These are phyloP conservation scores for Centruroides sculpturatus DNA, from an alignment of 1,140 invertebrate species.

Conservation along the genomic window DNA sequence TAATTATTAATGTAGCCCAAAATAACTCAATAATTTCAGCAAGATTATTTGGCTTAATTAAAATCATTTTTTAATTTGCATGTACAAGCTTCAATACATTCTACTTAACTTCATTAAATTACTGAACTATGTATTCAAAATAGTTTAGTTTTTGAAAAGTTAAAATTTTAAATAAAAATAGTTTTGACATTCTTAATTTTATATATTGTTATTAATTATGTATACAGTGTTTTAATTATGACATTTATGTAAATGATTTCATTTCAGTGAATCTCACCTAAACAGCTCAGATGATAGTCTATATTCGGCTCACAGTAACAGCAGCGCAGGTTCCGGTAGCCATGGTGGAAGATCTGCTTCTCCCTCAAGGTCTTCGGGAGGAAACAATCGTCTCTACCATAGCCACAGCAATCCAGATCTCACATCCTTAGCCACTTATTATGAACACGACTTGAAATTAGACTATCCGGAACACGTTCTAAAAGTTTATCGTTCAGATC, in stretches of 20 bases:
- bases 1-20: too few species aligned
- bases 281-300: constrained; percentile 20
- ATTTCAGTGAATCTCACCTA: constrained; percentile 17
- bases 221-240: neutral
- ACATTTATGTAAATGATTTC: neutral
- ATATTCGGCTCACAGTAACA: constrained; percentile 17
- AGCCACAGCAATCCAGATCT: constrained; percentile 86
- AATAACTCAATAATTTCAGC: too few species aligned
- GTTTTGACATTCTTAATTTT: neutral
- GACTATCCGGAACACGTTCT: constrained; percentile 95
- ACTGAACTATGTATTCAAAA: too few species aligned
- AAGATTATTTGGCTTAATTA: too few species aligned
- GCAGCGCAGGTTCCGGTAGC: constrained; percentile 18
- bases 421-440: constrained; percentile 20
- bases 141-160: neutral
- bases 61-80: too few species aligned
- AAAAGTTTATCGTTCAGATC: constrained; percentile 81
- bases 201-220: neutral
- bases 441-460: constrained; percentile 41
- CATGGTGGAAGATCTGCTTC: constrained; percentile 28
- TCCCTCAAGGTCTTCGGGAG: constrained; percentile 19
- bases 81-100: too few species aligned
- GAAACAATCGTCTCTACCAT: constrained; percentile 31
- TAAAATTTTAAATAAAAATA: neutral
- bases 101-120: too few species aligned